Evolutionary conservation across 1,140 invertebrate species (phyloP).

Genomic region (Halotydeus destructor): DNA sequence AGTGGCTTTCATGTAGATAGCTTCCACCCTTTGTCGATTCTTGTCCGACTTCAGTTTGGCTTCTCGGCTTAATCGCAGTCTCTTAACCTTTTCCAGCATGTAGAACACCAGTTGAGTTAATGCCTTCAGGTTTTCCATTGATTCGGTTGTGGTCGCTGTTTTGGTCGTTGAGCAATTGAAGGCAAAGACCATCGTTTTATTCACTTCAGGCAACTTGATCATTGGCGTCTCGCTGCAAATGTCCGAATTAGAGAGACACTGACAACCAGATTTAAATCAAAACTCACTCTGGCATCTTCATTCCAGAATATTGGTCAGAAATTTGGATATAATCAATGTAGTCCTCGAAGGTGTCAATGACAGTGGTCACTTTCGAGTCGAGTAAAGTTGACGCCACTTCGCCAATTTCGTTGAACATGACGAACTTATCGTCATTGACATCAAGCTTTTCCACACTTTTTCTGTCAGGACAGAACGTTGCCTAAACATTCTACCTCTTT

Average conservation of each 20-base stretch:
- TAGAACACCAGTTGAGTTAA: slow-evolving; percentile 73
- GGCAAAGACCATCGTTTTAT: slow-evolving; percentile 58
- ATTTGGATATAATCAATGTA: slow-evolving; percentile 89
- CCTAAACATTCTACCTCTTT: slow-evolving; percentile 30
- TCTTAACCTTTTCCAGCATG: slow-evolving; percentile 68
- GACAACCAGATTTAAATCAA: slow-evolving; percentile 4
- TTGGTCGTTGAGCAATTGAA: slow-evolving; percentile 36
- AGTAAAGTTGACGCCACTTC: slow-evolving; percentile 59
- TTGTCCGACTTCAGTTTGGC: slow-evolving; percentile 72
- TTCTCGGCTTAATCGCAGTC: slow-evolving; percentile 75
- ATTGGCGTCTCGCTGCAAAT: slow-evolving; percentile 31
- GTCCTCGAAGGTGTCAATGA: slow-evolving; percentile 62
- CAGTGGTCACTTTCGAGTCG: slow-evolving; percentile 55
- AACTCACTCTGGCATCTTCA: slow-evolving; percentile 65
- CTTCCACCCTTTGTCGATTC: slow-evolving; percentile 71
- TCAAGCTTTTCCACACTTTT: slow-evolving; percentile 65
- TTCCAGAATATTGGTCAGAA: slow-evolving; percentile 81
- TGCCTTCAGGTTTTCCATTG: slow-evolving; percentile 49
- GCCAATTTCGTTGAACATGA: slow-evolving; percentile 66
- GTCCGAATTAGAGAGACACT: slow-evolving; percentile 6
- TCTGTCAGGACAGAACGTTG: slow-evolving; percentile 72
- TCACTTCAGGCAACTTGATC: slow-evolving; percentile 42
- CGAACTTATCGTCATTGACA: slow-evolving; percentile 46
- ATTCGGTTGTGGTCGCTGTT: slow-evolving; percentile 16
- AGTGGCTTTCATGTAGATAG: slow-evolving; percentile 75